Percentiles rank a stretch among this genome's conserved stretches.
Conservation (phyloP, 1,140 invertebrate genomes). For the Dinothrombium tinctorium region DNA sequence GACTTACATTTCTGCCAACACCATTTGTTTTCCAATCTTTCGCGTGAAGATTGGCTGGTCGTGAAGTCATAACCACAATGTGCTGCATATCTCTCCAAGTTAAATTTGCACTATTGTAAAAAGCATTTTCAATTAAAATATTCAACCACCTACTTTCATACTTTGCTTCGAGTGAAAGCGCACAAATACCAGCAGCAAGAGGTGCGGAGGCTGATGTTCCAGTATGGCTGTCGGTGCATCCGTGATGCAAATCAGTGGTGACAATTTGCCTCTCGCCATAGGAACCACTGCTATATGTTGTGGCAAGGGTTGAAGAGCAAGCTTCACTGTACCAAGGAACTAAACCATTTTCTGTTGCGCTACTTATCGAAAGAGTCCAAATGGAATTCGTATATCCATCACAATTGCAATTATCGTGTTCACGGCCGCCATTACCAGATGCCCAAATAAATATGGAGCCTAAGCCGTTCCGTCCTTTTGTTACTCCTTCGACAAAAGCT, state of each 20-base stretch:
- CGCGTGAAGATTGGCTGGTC: conserved; percentile 33
- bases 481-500: conserved; percentile 88
- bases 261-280: conserved; percentile 49
- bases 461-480: conserved; percentile 76
- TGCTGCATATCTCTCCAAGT: conserved; percentile 93
- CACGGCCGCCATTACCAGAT: conserved; percentile 82
- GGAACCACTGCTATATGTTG: conserved; percentile 81
- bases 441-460: conserved; percentile 99
- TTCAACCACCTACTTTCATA: conserved; percentile 11
- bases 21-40: conserved; percentile 71
- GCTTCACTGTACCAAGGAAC: conserved; percentile 83
- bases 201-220: conserved; percentile 87
- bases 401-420: conserved; percentile 80
- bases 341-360: conserved; percentile 79
- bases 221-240: conserved; percentile 22
- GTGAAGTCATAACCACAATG: conserved; percentile 76
- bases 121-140: not conserved
- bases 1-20: conserved; percentile 64
- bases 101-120: conserved; percentile 31
- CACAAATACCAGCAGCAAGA: conserved; percentile 85
- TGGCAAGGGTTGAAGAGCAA: conserved; percentile 76
- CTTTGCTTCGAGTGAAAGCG: conserved; percentile 79
- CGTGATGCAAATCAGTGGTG: conserved; percentile 84
- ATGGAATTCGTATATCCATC: conserved; percentile 98
- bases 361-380: conserved; percentile 89